A percentile compares a stretch with the other conserved stretches of the same genome.
These are phyloP conservation scores for Ariopsis seemanni DNA, from an alignment of 2,113 vertebrate species.

Conservation along the genomic window DNA sequence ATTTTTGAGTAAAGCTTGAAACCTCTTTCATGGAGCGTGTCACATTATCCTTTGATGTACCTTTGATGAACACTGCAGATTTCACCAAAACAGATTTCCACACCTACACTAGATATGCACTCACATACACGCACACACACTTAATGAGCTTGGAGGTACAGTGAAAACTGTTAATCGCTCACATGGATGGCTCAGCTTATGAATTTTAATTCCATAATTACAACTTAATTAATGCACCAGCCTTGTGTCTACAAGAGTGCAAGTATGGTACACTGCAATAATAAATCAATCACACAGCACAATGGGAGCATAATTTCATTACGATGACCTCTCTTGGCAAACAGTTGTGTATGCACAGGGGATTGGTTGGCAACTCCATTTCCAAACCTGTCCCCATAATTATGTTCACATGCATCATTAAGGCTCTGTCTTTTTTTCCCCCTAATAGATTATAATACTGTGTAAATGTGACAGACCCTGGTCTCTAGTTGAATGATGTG, in stretches of 20 bases:
- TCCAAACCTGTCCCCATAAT: slow-evolving; percentile 48
- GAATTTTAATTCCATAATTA: slow-evolving; percentile 55
- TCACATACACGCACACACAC: not conserved
- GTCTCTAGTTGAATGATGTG: slow-evolving; percentile 4
- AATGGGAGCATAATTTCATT: slow-evolving; percentile 41
- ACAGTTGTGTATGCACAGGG: slow-evolving; percentile 38
- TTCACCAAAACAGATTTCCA: slow-evolving; percentile 22
- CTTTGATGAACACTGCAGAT: slow-evolving; percentile 21
- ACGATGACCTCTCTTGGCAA: slow-evolving; percentile 34
- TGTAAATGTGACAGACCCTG: slow-evolving; percentile 34
- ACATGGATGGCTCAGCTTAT: slow-evolving; percentile 48
- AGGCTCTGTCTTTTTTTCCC: not conserved
- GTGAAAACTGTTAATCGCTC: slow-evolving; percentile 42
- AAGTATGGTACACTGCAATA: slow-evolving; percentile 41
- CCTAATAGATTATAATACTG: slow-evolving; percentile 34
- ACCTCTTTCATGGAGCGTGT: slow-evolving; percentile 13
- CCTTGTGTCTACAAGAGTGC: slow-evolving; percentile 40
- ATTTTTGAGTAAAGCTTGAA: slow-evolving; percentile 24
- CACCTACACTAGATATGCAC: slow-evolving; percentile 19
- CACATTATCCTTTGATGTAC: slow-evolving; percentile 25
- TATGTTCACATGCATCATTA: slow-evolving; percentile 43
- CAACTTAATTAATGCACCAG: slow-evolving; percentile 55
- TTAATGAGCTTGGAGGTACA: slow-evolving; percentile 41
- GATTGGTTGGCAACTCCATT: slow-evolving; percentile 55
- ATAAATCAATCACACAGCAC: slow-evolving; percentile 54